Percentiles rank a stretch among this genome's conserved stretches.
Evolutionary conservation across 2,113 vertebrate genomes (phyloP).

Genomic region (Gobius niger): DNA sequence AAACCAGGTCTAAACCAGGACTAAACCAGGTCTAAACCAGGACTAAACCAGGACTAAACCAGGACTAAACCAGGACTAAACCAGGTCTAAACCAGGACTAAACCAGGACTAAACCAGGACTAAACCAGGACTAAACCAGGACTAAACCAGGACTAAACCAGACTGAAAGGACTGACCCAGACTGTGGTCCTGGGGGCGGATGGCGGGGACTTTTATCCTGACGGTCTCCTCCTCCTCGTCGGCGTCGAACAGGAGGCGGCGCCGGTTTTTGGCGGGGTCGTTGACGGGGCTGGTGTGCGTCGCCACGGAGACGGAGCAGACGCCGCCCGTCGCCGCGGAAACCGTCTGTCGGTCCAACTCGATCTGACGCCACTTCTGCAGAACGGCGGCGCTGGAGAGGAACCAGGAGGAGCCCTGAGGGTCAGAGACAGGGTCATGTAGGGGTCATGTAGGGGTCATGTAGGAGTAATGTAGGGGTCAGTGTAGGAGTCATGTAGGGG

Average conservation of each 20-base stretch:
- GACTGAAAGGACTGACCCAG: neutral
- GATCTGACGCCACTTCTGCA: conserved; percentile 95
- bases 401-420: conserved; percentile 86
- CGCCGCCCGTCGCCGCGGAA: conserved; percentile 62
- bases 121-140: too few relatives aligned
- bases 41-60: too few relatives aligned
- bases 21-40: too few relatives aligned
- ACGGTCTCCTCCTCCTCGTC: conserved; percentile 36
- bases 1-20: too few relatives aligned
- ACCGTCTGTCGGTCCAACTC: conserved; percentile 89
- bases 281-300: conserved; percentile 73
- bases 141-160: too few relatives aligned
- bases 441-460: neutral
- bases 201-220: conserved; percentile 48
- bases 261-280: conserved; percentile 22
- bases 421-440: neutral
- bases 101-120: too few relatives aligned
- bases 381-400: conserved; percentile 87
- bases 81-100: too few relatives aligned
- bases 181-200: conserved; percentile 32
- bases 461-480: too few relatives aligned
- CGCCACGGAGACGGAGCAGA: conserved; percentile 85
- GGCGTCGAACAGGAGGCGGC: conserved; percentile 69
- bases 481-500: too few relatives aligned
- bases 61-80: too few relatives aligned